Base-by-base conservation (phyloP, 2,113 vertebrate species). In the Hystrix cristata region DNA sequence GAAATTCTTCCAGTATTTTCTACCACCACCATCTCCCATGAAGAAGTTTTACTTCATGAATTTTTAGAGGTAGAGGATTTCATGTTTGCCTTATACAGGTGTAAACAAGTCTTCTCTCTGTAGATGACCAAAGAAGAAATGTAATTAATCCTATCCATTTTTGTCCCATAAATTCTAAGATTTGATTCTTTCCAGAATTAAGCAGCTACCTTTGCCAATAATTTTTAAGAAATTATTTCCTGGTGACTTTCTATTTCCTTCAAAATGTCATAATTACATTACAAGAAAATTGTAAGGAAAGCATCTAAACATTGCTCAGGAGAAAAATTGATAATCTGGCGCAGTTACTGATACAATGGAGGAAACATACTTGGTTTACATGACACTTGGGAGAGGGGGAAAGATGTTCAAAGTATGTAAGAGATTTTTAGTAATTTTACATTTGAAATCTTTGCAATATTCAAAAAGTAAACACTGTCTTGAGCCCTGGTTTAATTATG, bases 251-350 rank as follows among this genome's bases (percentile, higher is more conserved):
- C 95, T 84, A 84, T 78, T 97, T 96, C 90, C 81, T 97, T 94
- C 95, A 97, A 97, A 97, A 97, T 95, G 96, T 90, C 65, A 69
- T 81, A 95, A 95, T 94, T 95, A 88, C 89, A 72, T 95, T 95
- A 92, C 21, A 95, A 72, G 64, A 31, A 97, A 95, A 95, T 95
- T 94, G 59, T 88, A 94, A 86, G 83, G 31, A 95, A 95, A 91
- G 82, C 74, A 87, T 90, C 92, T 95, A 95, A 96, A 78, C 27
- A 94, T 94, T 97, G 64, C 79, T 94, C 81, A 14, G 81, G n/a
- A 95, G 80, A 91, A 95, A 95, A 92, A 76, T 0, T 90, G 90
- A 92, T 92, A 82, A 90, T 72, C 53, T 97, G 90, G 71, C 81
- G 94, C 51, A 38, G 43, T 72, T 94, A 94, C 62, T 88, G 57